phyloP scores from a whole-genome alignment of 2,113 vertebrate genomes.

The Pteropus alecto region DNA sequence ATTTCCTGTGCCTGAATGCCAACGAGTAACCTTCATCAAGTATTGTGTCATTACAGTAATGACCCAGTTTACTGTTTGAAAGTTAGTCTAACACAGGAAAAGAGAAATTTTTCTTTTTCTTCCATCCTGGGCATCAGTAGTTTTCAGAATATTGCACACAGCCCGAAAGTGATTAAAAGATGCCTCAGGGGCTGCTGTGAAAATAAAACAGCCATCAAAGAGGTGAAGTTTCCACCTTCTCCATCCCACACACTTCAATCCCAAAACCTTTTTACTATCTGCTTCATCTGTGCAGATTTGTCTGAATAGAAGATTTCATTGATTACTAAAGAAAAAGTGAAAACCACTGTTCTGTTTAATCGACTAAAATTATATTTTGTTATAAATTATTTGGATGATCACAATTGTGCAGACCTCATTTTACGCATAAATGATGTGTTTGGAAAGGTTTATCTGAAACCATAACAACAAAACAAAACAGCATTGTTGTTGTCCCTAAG shows the following conservation, averaged over 20 bases:
- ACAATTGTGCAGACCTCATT: neutral
- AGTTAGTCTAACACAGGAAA: neutral
- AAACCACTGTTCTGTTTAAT: neutral
- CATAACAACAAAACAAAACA: slow-evolving; percentile 60
- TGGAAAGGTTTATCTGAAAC: slow-evolving; percentile 35
- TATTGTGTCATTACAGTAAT: neutral
- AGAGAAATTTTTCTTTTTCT: neutral
- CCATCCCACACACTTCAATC: neutral
- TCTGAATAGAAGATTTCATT: neutral
- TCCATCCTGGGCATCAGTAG: neutral
- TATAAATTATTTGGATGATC: slow-evolving; percentile 16
- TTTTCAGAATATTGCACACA: neutral
- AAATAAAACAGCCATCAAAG: neutral
- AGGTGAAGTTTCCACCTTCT: neutral
- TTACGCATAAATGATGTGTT: slow-evolving; percentile 2
- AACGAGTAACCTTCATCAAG: neutral
- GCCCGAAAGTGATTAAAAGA: neutral
- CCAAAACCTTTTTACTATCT: neutral
- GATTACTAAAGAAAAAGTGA: neutral
- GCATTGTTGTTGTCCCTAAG: neutral
- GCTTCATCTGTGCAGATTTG: neutral
- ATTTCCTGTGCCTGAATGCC: neutral
- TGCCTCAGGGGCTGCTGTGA: neutral
- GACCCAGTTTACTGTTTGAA: neutral
- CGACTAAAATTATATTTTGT: neutral